Conservation (phyloP, 2,797 vertebrate genomes). For the Channallabes apus region DNA sequence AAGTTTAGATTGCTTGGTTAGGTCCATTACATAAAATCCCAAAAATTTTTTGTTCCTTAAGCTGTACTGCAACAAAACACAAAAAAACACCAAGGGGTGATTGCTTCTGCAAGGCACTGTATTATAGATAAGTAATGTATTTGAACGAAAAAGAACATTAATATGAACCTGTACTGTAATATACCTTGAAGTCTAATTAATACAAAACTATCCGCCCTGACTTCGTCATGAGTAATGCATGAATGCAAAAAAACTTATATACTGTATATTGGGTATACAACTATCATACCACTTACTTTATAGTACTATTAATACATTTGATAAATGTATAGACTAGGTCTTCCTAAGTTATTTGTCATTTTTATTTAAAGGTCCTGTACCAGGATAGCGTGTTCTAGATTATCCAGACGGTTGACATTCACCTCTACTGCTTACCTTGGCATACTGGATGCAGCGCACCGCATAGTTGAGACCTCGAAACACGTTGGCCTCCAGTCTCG, state of each 20-base stretch:
- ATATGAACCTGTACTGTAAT: no score
- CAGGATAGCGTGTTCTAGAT: background rate
- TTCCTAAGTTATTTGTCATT: background rate
- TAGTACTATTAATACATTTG: background rate
- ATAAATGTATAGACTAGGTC: background rate
- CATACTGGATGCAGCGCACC: constrained; percentile 84
- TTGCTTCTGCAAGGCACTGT: no score
- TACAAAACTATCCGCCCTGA: background rate
- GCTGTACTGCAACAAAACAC: no score
- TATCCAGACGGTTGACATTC: background rate
- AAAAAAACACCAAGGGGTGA: no score
- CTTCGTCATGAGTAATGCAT: no score
- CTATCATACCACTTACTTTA: background rate
- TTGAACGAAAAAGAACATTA: no score
- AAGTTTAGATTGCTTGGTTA: no score
- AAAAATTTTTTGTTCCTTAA: no score
- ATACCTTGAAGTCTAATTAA: no score
- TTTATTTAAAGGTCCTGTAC: background rate
- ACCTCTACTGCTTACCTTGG: constrained; percentile 73
- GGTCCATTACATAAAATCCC: no score
- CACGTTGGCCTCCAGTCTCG: constrained; percentile 81
- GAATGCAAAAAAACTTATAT: no score
- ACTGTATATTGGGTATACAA: background rate
- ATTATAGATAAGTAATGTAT: no score
- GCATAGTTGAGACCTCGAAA: constrained; percentile 84